Evolutionary conservation across 2,888 invertebrate species (phyloP), one percentile per base, ranked within the genome.

Genomic region (Limnephilus marmoratus): DNA sequence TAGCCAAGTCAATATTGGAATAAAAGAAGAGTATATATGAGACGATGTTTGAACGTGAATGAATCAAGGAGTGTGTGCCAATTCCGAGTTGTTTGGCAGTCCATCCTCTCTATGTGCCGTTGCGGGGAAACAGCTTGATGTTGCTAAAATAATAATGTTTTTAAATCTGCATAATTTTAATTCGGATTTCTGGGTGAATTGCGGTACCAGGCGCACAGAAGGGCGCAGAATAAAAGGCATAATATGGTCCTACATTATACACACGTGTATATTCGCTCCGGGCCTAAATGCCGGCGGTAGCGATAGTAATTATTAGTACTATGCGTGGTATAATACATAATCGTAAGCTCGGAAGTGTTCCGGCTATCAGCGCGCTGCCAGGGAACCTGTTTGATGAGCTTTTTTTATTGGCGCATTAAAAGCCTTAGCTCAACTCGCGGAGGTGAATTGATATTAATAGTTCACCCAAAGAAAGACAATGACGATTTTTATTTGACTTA

Each of bases 261-360:
- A 68, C 24, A 68, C 68, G 68, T 15, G 53, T 68, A 24, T 24
- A 68, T 68, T 9, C 68, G 24, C 68, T 68, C 68, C 15, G 34
- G 90, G 83, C 83, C 90, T 31, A 49, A 90, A 90, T 83, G 90
- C 90, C 90, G 83, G 90, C 90, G 85, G 90, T 53, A 90, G 83
- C 85, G 34, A n/a, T 49, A 83, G 24, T 83, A 83, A 83, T 37
- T 37, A 83, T 83, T 68, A 68, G 83, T 37, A 34, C 11, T 5
- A 15, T 83, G 24, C 83, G 31, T 83, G 83, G 68, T 24, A 68
- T 68, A 68, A n/a, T 29, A 45, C 86, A 86, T 86, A 49, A 86
- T 86, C 86, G 45, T 15, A 29, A 68, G 15, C 53, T 24, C 41
- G 86, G 86, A 49, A 86, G 49, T 45, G 86, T 53, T 13, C 49